Evolutionary conservation across 2,113 vertebrate species (phyloP).

Genomic region (Chloropsis cyanopogon): DNA sequence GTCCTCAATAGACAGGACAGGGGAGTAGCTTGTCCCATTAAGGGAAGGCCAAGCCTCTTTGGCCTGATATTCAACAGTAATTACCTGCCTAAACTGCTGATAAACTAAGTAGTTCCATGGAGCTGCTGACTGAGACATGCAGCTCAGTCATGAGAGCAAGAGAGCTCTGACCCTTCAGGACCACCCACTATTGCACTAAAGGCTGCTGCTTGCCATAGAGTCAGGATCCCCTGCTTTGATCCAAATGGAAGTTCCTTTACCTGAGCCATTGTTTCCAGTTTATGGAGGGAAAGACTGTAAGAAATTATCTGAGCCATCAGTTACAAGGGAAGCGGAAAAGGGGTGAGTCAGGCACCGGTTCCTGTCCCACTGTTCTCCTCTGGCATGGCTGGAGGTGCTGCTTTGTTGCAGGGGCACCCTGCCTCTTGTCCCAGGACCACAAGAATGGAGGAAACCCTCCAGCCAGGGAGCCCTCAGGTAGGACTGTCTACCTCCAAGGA

Average conservation of each 20-base stretch:
- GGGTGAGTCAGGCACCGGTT: not conserved
- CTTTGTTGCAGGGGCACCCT: rapidly evolving
- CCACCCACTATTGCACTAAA: not conserved
- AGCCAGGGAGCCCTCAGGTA: not conserved
- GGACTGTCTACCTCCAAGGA: not conserved
- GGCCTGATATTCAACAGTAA: not conserved
- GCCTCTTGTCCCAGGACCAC: not conserved
- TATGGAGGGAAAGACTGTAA: not conserved
- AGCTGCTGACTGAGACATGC: not conserved
- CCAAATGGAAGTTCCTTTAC: not conserved
- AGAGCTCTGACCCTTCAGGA: not conserved
- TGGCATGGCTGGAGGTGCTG: not conserved
- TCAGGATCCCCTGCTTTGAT: not conserved
- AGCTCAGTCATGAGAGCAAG: not conserved
- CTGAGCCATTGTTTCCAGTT: not conserved
- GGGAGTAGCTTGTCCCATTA: not conserved
- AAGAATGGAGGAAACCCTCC: not conserved
- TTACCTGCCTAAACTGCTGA: not conserved
- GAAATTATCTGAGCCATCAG: not conserved
- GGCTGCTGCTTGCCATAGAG: not conserved
- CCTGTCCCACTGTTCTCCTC: not conserved
- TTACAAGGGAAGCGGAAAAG: not conserved
- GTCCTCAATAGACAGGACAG: not conserved
- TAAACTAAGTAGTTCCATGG: not conserved
- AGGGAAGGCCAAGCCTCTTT: not conserved